Conservation (phyloP, 2,113 vertebrate species). For the Conger conger region DNA sequence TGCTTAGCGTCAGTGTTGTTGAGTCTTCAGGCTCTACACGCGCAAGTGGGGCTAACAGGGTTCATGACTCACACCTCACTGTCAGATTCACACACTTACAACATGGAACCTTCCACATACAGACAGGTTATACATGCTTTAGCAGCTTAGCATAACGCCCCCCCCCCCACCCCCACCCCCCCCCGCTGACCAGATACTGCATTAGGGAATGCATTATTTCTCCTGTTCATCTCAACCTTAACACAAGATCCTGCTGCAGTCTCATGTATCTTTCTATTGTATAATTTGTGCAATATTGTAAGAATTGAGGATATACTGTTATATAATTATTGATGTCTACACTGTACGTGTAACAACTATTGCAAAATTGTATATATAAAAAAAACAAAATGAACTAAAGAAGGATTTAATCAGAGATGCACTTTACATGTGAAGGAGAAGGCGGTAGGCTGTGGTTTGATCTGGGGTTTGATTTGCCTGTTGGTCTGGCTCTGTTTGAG, state of each 20-base stretch:
- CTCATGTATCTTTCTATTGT: slow-evolving; percentile 23
- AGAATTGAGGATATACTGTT: slow-evolving; percentile 30
- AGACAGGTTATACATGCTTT: background rate
- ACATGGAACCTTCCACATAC: background rate
- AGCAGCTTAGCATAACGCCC: background rate
- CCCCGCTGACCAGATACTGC: slow-evolving; percentile 23
- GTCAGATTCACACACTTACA: background rate
- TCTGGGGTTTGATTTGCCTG: slow-evolving; percentile 2
- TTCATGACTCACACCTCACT: background rate
- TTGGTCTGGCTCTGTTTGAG: background rate
- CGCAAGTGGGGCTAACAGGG: background rate
- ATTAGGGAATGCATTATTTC: background rate
- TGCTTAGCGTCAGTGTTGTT: background rate
- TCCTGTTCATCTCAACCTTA: slow-evolving; percentile 12
- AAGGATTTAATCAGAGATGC: slow-evolving; percentile 21
- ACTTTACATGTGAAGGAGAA: slow-evolving; percentile 27
- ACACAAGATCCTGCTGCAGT: slow-evolving; percentile 17
- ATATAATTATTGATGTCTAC: slow-evolving; percentile 18
- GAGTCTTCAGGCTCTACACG: background rate
- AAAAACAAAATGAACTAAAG: background rate
- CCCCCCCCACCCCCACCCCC: slow-evolving; percentile 9
- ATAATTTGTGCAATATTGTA: slow-evolving; percentile 32
- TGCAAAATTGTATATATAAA: slow-evolving; percentile 20
- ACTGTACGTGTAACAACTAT: slow-evolving; percentile 19
- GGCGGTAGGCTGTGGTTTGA: slow-evolving; percentile 10